Conservation (phyloP, 2,888 invertebrate species). For the Malachius bipustulatus region DNA sequence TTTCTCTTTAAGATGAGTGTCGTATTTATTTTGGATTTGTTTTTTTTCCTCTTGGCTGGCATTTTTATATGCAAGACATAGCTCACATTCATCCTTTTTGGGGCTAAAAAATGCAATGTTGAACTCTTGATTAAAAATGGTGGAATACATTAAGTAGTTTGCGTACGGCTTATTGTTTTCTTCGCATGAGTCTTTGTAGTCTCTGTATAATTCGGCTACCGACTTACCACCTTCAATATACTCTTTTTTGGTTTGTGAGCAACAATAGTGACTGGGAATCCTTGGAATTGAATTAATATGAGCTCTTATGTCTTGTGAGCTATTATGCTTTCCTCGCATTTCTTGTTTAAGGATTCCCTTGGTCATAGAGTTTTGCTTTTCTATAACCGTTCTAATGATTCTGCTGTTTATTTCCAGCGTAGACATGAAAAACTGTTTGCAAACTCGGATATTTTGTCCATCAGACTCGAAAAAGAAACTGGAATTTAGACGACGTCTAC, state of each 20-base stretch:
- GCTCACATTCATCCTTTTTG: slow-evolving; percentile 12
- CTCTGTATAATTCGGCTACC: slow-evolving; percentile 18
- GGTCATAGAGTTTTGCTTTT: slow-evolving; percentile 8
- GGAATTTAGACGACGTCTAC: slow-evolving; percentile 17
- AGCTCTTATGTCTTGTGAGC: slow-evolving; percentile 17
- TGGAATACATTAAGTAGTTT: slow-evolving; percentile 16
- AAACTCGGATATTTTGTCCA: slow-evolving; percentile 14
- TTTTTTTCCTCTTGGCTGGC: slow-evolving; percentile 4
- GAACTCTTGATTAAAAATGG: slow-evolving; percentile 18
- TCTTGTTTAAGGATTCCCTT: slow-evolving; percentile 17
- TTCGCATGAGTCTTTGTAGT: slow-evolving; percentile 19
- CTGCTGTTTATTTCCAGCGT: slow-evolving; percentile 11
- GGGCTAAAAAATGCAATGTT: slow-evolving; percentile 17
- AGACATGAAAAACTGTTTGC: slow-evolving; percentile 12
- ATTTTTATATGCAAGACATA: slow-evolving; percentile 15
- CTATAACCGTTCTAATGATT: slow-evolving; percentile 9
- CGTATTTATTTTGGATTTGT: background rate
- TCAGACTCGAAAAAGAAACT: slow-evolving; percentile 20
- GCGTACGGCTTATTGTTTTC: slow-evolving; percentile 11
- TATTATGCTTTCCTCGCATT: slow-evolving; percentile 21
- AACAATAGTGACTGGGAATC: slow-evolving; percentile 22
- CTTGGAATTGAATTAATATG: slow-evolving; percentile 23
- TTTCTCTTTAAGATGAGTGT: background rate
- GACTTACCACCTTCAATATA: slow-evolving; percentile 22
- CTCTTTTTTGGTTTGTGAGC: slow-evolving; percentile 17